Evolutionary conservation across 2,797 vertebrate species (phyloP), one percentile per base, ranked within the genome.

Genomic region (Hemitrygon akajei): DNA sequence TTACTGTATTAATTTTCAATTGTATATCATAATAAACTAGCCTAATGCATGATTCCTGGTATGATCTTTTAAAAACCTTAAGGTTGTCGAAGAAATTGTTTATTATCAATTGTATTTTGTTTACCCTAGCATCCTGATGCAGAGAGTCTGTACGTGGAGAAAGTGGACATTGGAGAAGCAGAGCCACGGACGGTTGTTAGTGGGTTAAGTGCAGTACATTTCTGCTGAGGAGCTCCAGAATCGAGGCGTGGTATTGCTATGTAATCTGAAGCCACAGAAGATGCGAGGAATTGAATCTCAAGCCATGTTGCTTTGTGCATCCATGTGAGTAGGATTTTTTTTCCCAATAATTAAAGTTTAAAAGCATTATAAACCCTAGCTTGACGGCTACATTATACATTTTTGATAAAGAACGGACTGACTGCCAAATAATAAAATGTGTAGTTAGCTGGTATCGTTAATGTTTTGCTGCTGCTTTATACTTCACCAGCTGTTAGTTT

Each of bases 271-370:
- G 94, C 97, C 98, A 73, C 98, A 99, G 97, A 99, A 99, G 96
- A 99, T 99, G 98, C 96, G 98, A 63, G 98, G 98, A 0, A 97
- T 99, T 0, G 99, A 99, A 96, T 99, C 99, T 0, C 98, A 98
- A 95, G 99, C 98, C 95, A 99, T 99, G 99, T 96, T 99, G 95
- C 97, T 99, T 12, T 99, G 99, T 94, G 98, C 98, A 20, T 98
- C 98, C 58, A 93, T 96, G 99, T 99, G 95, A 97, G 98, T 97
- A 47, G 20, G 25, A 40, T 5, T 34, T 34, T 76, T 27, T 27
- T 16, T 14, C n/a, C n/a, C 12, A 89, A n/a, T 66, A 87, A 66
- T 69, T 22, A n/a, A n/a, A n/a, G n/a, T n/a, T n/a, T n/a, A n/a
- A 37, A n/a, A 69, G 11, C 9, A 9, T 10, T 18, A 37, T 89